phyloP scores from a whole-genome alignment of 2,888 invertebrate genomes.

The Eudemis profundana region DNA sequence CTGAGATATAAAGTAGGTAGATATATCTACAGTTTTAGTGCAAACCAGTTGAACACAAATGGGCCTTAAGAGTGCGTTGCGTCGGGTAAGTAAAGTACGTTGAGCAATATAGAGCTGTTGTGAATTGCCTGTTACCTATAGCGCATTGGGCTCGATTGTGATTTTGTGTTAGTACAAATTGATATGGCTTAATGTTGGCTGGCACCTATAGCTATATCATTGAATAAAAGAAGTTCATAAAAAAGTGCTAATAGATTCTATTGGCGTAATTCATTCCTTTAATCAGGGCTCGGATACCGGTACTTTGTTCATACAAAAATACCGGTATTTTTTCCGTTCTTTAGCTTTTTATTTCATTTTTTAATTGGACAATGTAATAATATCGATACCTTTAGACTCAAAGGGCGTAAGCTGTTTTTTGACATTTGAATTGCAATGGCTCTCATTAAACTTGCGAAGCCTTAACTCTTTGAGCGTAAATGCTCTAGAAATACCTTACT shows the following conservation, averaged over 20 bases:
- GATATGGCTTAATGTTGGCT: slow-evolving; percentile 20
- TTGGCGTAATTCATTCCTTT: too few relatives aligned
- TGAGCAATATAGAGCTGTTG: slow-evolving; percentile 32
- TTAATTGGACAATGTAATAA: background rate
- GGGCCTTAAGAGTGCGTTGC: slow-evolving; percentile 23
- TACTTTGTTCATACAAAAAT: too few relatives aligned
- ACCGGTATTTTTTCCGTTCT: too few relatives aligned
- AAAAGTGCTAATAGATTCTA: background rate
- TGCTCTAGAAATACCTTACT: background rate
- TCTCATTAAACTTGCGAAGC: background rate
- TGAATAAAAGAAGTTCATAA: background rate
- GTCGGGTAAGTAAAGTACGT: slow-evolving; percentile 6
- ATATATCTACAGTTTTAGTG: slow-evolving; percentile 11
- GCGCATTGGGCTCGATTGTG: slow-evolving; percentile 23
- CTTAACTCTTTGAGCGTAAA: background rate
- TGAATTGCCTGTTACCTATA: slow-evolving; percentile 18
- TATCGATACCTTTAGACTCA: background rate
- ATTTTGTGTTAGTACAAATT: slow-evolving; percentile 25
- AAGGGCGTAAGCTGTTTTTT: background rate
- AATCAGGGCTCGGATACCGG: too few relatives aligned
- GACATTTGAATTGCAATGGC: background rate
- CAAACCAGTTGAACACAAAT: slow-evolving; percentile 32
- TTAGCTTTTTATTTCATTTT: too few relatives aligned
- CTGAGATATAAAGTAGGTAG: background rate
- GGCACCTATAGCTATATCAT: background rate